These are phyloP conservation scores for Numenius arquata DNA, from an alignment of 2,113 vertebrate species.

Conservation along the genomic window DNA sequence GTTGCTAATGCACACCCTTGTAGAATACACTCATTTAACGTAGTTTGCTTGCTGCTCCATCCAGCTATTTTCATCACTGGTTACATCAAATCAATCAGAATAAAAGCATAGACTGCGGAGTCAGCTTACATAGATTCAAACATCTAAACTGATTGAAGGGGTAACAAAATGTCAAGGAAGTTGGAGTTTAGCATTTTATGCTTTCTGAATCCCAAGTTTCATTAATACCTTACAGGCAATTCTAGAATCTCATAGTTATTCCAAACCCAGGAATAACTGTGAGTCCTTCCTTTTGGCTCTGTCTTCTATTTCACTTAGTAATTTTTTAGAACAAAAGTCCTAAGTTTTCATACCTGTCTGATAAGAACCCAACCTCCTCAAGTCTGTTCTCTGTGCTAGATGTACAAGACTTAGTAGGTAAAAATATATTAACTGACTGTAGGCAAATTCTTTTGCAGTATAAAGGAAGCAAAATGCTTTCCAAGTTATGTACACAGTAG, in stretches of 20 bases:
- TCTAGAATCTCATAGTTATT: neutral
- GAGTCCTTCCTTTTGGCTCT: neutral
- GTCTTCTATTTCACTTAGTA: neutral
- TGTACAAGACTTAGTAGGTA: neutral
- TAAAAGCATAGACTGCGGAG: neutral
- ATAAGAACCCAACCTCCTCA: neutral
- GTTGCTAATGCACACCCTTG: neutral
- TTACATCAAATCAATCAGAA: neutral
- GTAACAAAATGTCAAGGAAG: neutral
- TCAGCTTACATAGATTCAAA: neutral
- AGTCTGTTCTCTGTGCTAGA: conserved; percentile 5
- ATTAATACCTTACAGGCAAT: neutral
- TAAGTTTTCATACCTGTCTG: neutral
- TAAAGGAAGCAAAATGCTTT: conserved; percentile 10
- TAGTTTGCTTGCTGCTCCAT: neutral
- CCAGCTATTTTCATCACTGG: neutral
- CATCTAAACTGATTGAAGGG: neutral
- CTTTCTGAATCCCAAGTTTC: neutral
- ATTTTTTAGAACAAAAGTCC: neutral
- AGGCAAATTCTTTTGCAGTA: conserved; percentile 3
- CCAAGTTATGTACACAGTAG: neutral
- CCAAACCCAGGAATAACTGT: neutral
- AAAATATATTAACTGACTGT: neutral
- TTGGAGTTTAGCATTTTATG: neutral
- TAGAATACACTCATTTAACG: neutral